Evolutionary conservation across 1,140 invertebrate species (phyloP).

Genomic region (Argopecten irradians): DNA sequence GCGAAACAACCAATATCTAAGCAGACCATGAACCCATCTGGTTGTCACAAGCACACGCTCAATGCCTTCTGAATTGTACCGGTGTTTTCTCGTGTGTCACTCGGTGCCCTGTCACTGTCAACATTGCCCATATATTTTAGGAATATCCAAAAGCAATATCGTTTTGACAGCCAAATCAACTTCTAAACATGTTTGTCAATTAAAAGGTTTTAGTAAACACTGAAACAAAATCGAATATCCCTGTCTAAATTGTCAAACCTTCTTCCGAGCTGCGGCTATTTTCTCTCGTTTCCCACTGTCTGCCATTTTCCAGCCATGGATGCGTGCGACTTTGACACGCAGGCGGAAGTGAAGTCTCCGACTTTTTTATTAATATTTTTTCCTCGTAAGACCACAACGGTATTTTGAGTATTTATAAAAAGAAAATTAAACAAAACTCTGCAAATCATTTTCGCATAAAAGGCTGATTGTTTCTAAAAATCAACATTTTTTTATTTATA

Average conservation of each 20-base stretch:
- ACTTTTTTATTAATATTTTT: neutral
- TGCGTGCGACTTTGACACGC: conserved; percentile 62
- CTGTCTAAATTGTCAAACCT: conserved; percentile 37
- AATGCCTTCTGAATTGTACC: neutral
- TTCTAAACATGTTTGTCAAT: neutral
- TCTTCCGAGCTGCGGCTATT: conserved; percentile 64
- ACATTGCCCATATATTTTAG: neutral
- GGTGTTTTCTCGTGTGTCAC: neutral
- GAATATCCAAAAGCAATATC: neutral
- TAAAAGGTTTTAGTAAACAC: neutral
- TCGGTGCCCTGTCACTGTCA: neutral
- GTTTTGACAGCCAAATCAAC: neutral
- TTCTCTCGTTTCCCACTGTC: conserved; percentile 64
- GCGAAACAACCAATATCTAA: too few species aligned
- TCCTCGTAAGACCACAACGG: neutral
- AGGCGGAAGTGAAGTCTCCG: conserved; percentile 32
- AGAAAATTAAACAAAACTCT: neutral
- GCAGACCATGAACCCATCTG: too few species aligned
- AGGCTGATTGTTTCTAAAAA: neutral
- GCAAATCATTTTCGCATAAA: neutral
- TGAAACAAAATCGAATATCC: neutral
- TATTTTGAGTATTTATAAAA: neutral
- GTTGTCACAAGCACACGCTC: neutral
- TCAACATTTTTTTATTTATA: neutral
- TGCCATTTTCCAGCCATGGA: conserved; percentile 58